Evolutionary conservation across 2,888 invertebrate species (phyloP).

Genomic region (Stegana nigrithorax): DNA sequence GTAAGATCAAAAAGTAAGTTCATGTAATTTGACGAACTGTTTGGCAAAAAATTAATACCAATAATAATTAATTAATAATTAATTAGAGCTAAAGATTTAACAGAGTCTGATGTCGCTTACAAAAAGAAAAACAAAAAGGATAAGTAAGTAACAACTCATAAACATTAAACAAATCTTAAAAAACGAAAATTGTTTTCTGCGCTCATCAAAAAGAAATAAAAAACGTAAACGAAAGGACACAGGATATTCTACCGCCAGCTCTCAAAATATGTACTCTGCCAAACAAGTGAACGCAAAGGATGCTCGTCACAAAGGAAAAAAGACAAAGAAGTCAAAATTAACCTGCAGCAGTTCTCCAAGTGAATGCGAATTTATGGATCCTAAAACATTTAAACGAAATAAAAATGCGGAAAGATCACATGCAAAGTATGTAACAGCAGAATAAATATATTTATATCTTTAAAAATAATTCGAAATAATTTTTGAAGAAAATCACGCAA

Average conservation of each 20-base stretch:
- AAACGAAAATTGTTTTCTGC: background rate
- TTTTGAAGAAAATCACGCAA: slow-evolving; percentile 52
- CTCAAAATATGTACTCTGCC: slow-evolving; percentile 70
- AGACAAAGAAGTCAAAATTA: slow-evolving; percentile 58
- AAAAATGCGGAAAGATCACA: slow-evolving; percentile 50
- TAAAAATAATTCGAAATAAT: background rate
- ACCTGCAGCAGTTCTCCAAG: slow-evolving; percentile 58
- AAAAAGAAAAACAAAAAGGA: slow-evolving; percentile 59
- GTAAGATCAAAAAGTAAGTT: slow-evolving; percentile 59
- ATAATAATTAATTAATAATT: no score
- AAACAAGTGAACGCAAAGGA: slow-evolving; percentile 54
- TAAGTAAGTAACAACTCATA: slow-evolving; percentile 41
- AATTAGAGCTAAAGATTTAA: slow-evolving; percentile 56
- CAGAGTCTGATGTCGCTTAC: slow-evolving; percentile 57
- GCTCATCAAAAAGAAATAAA: slow-evolving; percentile 43
- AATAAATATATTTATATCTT: background rate
- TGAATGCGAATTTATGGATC: slow-evolving; percentile 54
- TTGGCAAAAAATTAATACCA: no score
- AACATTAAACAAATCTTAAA: background rate
- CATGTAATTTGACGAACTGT: no score
- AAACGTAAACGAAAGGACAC: slow-evolving; percentile 73
- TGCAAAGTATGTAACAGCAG: slow-evolving; percentile 6
- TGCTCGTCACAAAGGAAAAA: slow-evolving; percentile 65
- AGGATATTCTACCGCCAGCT: slow-evolving; percentile 78
- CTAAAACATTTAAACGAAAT: slow-evolving; percentile 55